Base-by-base conservation (phyloP, 2,113 vertebrate genomes). In the Ceratotherium simum region DNA sequence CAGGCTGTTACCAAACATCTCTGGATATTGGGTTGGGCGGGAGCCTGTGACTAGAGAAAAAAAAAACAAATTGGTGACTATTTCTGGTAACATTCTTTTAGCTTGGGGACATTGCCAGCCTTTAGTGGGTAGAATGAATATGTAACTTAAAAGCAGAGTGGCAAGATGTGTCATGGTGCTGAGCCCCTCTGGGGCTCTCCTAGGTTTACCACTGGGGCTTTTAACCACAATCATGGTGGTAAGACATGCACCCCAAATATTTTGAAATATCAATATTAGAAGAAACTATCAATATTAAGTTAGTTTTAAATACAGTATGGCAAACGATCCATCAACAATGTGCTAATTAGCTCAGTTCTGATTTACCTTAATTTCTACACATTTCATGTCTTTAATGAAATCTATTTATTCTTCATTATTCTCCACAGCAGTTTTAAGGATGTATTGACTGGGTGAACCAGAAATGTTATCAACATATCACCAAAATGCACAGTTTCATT, bases 31-130 rank as follows among this genome's bases (percentile, higher is more conserved):
- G 20, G 48, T 89, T 72, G 86, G 51, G 42, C 64, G 91, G 36
- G 31, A 89, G 78, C 56, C 86, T 72, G 46, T 80, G 54, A 62
- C 4, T 25, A 18, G 46, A 20, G 9, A 51, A n/a, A 23, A 9
- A 17, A 65, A 23, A 27, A 54, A 4, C 48, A 56, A 96, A 80
- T 82, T 96, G 76, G 48, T 76, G 51, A 48, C 87, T 97, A 94
- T 97, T 97, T 94, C 65, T 92, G 91, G 80, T 83, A 96, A 79
- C 58, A n/a, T 96, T 87, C 72, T 93, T 96, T 93, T 93, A 73
- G 81, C 67, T 54, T 90, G 58, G 46, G 36, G 58, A 48, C 25
- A 72, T 76, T 78, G 65, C 67, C 81, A 79, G 25, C 25, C 42
- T 82, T 89, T 54, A 46, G 51, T 81, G 21, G 18, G 13, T 76